Conservation (phyloP, 2,797 vertebrate genomes). For the Pachyuromys duprasi region DNA sequence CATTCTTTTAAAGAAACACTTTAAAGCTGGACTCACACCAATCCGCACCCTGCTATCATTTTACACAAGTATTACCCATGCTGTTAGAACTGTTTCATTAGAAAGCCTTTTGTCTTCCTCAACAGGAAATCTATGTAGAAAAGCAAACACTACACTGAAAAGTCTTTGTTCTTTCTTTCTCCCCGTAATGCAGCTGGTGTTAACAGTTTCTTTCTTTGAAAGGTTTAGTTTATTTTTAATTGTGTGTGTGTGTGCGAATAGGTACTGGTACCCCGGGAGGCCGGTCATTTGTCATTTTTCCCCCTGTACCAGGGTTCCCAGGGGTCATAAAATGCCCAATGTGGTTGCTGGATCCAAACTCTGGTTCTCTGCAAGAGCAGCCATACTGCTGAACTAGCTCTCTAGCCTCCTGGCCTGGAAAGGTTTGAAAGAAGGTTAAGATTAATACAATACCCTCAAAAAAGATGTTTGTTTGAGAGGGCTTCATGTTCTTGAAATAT, state of each 20-base stretch:
- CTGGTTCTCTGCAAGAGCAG: background rate
- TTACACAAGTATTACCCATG: background rate
- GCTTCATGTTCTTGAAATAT: background rate
- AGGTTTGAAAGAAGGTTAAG: background rate
- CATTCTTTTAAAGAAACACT: background rate
- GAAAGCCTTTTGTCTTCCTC: background rate
- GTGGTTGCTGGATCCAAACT: background rate
- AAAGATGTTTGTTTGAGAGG: background rate
- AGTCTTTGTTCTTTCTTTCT: background rate
- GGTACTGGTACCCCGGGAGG: background rate
- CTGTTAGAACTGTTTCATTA: background rate
- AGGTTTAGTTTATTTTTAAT: background rate
- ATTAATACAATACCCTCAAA: background rate
- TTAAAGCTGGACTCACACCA: background rate
- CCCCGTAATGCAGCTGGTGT: too few relatives aligned
- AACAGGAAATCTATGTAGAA: background rate
- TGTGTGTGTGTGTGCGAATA: background rate
- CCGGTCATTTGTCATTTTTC: too few relatives aligned
- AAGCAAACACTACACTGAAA: background rate
- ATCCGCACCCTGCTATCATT: background rate
- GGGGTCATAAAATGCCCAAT: background rate
- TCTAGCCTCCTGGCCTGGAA: background rate
- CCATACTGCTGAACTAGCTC: too few relatives aligned
- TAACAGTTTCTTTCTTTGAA: background rate
- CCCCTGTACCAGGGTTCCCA: background rate